phyloP scores from a whole-genome alignment of 2,797 vertebrate species.

The Oreonectes daqikongensis region DNA sequence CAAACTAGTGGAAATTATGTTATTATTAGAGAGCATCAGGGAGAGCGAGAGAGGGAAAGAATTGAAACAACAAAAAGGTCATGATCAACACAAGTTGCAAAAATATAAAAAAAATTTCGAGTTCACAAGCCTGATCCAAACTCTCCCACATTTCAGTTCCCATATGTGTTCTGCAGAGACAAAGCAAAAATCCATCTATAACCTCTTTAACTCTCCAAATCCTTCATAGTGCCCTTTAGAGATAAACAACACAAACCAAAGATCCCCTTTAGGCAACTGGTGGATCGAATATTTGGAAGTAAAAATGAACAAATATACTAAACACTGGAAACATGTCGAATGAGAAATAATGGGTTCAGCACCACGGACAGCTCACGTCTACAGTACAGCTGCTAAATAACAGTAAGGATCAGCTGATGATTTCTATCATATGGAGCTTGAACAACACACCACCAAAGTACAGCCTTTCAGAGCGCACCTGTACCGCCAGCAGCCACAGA shows the following conservation, averaged over 20 bases:
- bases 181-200: conserved; percentile 7
- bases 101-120: background rate
- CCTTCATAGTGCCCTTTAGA: conserved; percentile 2
- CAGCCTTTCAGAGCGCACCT: conserved; percentile 15
- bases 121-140: background rate
- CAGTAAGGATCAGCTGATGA: background rate
- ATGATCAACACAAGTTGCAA: background rate
- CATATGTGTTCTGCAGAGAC: background rate
- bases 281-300: background rate
- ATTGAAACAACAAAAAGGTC: conserved; percentile 20
- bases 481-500: conserved; percentile 34
- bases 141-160: conserved; percentile 8
- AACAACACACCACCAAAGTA: conserved; percentile 19
- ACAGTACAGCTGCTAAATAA: background rate
- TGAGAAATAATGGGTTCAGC: conserved; percentile 26
- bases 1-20: background rate
- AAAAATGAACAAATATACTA: background rate
- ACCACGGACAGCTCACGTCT: conserved; percentile 16
- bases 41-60: background rate
- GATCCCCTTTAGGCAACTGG: background rate
- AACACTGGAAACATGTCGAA: conserved; percentile 6
- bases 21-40: background rate
- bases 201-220: background rate
- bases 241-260: conserved; percentile 24
- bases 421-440: background rate